Evolutionary conservation across 2,113 vertebrate species (phyloP), one percentile per base, ranked within the genome.

Genomic region (Cepphus grylle): DNA sequence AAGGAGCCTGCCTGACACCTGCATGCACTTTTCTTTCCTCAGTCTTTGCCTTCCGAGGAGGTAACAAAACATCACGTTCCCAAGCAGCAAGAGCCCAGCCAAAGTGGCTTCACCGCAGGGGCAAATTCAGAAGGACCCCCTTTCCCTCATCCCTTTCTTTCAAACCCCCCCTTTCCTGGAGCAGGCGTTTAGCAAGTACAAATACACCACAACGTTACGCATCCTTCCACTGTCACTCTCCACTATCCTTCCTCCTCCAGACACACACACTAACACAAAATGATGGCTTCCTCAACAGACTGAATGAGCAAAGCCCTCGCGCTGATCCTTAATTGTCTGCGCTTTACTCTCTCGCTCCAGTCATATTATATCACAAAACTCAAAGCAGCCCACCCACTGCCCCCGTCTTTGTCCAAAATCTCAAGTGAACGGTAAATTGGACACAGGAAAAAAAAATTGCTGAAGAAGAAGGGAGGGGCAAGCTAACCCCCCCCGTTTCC

Each of bases 281-380:
- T 97, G 97, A 97, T 73, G 97, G 96, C 95, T 97, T 94, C 95
- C 96, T 96, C 89, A 61, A 76, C 95, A 96, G 84, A 74, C 92
- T 90, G 94, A 86, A 96, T 90, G 93, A 97, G 96, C 93, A 90
- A 89, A 94, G 84, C 94, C 93, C 94, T 96, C 29, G 49, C 67
- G 9, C 74, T 34, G 76, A 69, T 95, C 90, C 90, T 88, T 94
- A 97, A 97, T 95, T 94, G 96, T 96, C 90, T 93, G 47, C 0
- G 11, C 88, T 96, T 86, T 89, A 73, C 93, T 96, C 96, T 86
- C 92, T 95, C 56, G 9, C 84, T 90, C 81, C 93, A 91, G 86
- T 92, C 86, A 65, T 78, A 92, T 90, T 58, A 84, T 90, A 91
- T 85, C 87, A 93, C 91, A 82, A 81, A 93, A 95, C 91, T 97